A percentile compares a stretch with the other conserved stretches of the same genome.
Evolutionary conservation across 2,113 vertebrate species (phyloP).

Genomic region (Abramis brama): DNA sequence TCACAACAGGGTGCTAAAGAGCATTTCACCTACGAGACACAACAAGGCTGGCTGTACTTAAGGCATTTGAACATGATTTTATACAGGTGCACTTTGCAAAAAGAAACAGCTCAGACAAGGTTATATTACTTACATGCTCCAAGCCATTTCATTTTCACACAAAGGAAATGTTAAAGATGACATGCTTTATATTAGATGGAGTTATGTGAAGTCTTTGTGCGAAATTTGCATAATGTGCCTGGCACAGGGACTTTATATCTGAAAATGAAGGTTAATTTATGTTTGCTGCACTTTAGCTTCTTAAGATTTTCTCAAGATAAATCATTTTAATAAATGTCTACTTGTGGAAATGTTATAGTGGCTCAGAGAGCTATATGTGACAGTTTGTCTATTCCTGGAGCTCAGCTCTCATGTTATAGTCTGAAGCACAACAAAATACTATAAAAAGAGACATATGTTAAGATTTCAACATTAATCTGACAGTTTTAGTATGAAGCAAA

Average conservation of each 20-base stretch:
- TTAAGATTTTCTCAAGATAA: not conserved
- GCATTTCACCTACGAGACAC: not conserved
- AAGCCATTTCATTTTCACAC: slow-evolving; percentile 31
- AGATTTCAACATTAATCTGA: not conserved
- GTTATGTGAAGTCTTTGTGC: not conserved
- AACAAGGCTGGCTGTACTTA: not conserved
- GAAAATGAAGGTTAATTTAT: slow-evolving; percentile 33
- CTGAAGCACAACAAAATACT: not conserved
- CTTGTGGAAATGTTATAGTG: not conserved
- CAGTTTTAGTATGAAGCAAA: not conserved
- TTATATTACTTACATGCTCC: slow-evolving; percentile 38
- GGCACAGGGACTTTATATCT: slow-evolving; percentile 8
- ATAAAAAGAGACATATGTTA: not conserved
- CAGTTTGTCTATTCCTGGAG: not conserved
- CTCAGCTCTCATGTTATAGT: not conserved
- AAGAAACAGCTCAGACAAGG: slow-evolving; percentile 10
- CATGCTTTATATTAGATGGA: slow-evolving; percentile 29
- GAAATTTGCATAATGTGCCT: slow-evolving; percentile 17
- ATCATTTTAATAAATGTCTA: slow-evolving; percentile 35
- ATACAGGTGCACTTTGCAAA: not conserved
- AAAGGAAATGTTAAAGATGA: slow-evolving; percentile 21
- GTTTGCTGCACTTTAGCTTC: slow-evolving; percentile 31
- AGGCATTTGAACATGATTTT: not conserved
- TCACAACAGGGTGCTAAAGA: slow-evolving; percentile 2
- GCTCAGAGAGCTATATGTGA: slow-evolving; percentile 8